phyloP scores from a whole-genome alignment of 1,140 invertebrate genomes.

The Samia ricini region DNA sequence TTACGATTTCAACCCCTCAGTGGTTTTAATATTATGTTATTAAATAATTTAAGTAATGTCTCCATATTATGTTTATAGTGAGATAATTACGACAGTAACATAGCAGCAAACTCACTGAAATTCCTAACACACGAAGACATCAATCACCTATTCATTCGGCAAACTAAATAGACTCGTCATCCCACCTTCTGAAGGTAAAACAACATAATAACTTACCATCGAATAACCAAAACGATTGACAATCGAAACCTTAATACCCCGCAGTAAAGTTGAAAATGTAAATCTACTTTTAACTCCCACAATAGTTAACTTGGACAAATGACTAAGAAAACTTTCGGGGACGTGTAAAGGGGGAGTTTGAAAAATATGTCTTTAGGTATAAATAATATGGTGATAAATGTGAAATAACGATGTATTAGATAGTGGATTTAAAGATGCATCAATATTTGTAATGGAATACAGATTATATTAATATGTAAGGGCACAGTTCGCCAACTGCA shows the following conservation, averaged over 20 bases:
- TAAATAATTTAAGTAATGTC: background rate
- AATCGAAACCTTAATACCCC: background rate
- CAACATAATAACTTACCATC: background rate
- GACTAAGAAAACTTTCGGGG: slow-evolving; percentile 26
- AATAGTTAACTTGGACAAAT: slow-evolving; percentile 12
- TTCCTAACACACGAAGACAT: slow-evolving; percentile 18
- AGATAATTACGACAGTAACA: slow-evolving; percentile 20
- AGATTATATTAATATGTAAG: too few species aligned
- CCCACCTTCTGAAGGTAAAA: slow-evolving; percentile 9
- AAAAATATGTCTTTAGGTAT: slow-evolving; percentile 25
- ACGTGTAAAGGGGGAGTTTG: slow-evolving; percentile 24
- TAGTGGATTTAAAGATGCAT: slow-evolving; percentile 1
- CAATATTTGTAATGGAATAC: too few species aligned
- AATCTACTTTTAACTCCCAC: background rate
- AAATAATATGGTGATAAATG: slow-evolving; percentile 16
- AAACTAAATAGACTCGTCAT: slow-evolving; percentile 27
- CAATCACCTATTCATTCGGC: slow-evolving; percentile 29
- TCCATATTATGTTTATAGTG: background rate
- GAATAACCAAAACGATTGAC: background rate
- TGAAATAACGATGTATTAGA: slow-evolving; percentile 18
- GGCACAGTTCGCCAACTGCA: too few species aligned
- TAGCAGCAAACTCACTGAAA: slow-evolving; percentile 14
- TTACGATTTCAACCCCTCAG: background rate
- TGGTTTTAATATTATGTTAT: background rate
- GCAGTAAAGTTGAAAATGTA: background rate